Conservation (phyloP, 2,113 vertebrate species). For the Elgaria multicarinata region DNA sequence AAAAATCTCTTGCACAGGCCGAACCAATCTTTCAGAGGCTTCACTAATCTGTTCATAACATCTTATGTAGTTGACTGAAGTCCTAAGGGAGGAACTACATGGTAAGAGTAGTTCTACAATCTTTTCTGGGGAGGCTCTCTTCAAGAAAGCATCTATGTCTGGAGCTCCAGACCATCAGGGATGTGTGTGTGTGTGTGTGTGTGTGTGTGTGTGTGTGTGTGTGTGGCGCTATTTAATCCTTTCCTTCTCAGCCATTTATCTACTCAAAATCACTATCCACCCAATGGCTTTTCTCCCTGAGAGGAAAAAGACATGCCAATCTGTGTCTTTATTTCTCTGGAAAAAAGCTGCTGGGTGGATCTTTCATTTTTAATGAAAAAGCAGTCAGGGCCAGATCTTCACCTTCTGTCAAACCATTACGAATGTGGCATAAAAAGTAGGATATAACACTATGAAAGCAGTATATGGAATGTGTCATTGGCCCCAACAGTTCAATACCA, state of each 20-base stretch:
- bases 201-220: too few relatives aligned
- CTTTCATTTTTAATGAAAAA: background rate
- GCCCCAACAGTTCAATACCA: too few relatives aligned
- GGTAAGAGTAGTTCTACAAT: background rate
- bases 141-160: background rate
- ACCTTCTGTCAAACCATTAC: too few relatives aligned
- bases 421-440: too few relatives aligned
- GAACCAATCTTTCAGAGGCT: background rate
- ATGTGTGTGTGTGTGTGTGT: too few relatives aligned
- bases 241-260: background rate
- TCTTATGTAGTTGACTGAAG: background rate
- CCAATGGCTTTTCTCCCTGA: background rate
- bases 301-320: background rate
- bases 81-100: background rate
- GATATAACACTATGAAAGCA: too few relatives aligned
- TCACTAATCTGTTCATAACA: background rate
- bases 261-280: background rate
- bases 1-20: background rate
- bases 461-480: too few relatives aligned
- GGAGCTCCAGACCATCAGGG: background rate
- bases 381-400: background rate
- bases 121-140: background rate
- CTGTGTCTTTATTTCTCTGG: background rate
- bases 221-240: background rate
- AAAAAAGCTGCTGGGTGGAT: background rate